Evolutionary conservation across 2,113 vertebrate species (phyloP).

Genomic region (Ranitomeya variabilis): DNA sequence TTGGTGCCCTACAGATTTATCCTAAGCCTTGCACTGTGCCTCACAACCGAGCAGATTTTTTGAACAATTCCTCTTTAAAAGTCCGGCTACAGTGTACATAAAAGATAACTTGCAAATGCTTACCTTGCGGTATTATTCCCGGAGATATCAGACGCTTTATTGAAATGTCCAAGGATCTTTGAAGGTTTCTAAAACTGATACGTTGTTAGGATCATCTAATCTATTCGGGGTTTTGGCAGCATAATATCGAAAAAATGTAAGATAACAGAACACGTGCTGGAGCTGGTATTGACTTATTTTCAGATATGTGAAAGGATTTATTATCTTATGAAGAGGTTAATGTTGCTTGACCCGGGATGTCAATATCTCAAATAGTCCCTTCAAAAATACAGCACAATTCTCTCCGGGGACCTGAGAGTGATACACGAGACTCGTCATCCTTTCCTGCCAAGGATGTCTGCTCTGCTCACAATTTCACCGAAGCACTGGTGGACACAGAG

Average conservation of each 20-base stretch:
- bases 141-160: slow-evolving; percentile 24
- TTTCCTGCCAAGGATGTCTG: neutral
- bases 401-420: neutral
- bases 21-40: neutral
- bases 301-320: slow-evolving; percentile 47
- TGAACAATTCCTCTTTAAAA: slow-evolving; percentile 18
- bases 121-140: neutral
- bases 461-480: neutral
- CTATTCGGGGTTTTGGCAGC: slow-evolving; percentile 18
- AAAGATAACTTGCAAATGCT: slow-evolving; percentile 9
- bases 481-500: neutral
- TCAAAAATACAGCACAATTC: slow-evolving; percentile 40
- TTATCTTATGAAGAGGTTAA: slow-evolving; percentile 55
- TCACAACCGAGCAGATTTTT: neutral
- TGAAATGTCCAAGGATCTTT: slow-evolving; percentile 29
- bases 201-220: slow-evolving; percentile 30
- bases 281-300: slow-evolving; percentile 49
- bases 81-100: neutral
- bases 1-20: too few species aligned
- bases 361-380: slow-evolving; percentile 50
- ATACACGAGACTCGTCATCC: slow-evolving; percentile 31
- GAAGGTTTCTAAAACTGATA: slow-evolving; percentile 34
- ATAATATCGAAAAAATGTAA: slow-evolving; percentile 34
- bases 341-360: slow-evolving; percentile 45
- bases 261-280: slow-evolving; percentile 32